phyloP scores from a whole-genome alignment of 1,140 invertebrate genomes.

The Macrotrachela quadricornifera region DNA sequence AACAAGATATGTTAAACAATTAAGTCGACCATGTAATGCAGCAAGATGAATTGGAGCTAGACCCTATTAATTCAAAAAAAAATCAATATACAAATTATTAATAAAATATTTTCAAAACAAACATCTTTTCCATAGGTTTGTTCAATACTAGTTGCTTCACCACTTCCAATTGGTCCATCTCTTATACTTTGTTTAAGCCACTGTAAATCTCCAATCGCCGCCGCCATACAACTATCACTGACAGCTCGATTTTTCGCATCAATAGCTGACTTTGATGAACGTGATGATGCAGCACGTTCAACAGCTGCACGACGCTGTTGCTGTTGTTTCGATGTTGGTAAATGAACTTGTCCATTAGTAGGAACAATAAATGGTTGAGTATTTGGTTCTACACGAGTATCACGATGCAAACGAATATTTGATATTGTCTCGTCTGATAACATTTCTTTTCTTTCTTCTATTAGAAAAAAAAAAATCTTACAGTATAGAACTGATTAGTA shows the following conservation, averaged over 20 bases:
- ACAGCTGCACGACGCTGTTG: no score
- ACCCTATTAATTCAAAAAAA: constrained; percentile 19
- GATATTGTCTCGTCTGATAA: no score
- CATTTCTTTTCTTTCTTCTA: no score
- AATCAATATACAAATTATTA: constrained; percentile 9
- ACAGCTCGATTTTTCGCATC: constrained; percentile 5
- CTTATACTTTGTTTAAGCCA: constrained; percentile 28
- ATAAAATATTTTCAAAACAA: constrained; percentile 6
- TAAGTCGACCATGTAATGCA: constrained; percentile 26
- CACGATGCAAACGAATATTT: no score
- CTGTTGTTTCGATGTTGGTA: no score
- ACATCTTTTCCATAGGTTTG: constrained; percentile 28
- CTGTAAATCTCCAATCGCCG: constrained; percentile 28
- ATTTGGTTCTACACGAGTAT: no score
- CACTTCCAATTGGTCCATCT: not conserved
- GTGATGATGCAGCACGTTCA: no score
- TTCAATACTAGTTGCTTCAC: constrained; percentile 11
- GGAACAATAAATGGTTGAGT: no score
- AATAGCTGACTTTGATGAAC: no score
- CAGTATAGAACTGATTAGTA: no score
- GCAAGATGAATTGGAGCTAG: constrained; percentile 24
- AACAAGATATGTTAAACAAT: constrained; percentile 25
- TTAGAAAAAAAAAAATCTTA: no score
- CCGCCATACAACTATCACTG: constrained; percentile 29
- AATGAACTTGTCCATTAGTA: no score